These are phyloP conservation scores for Argyresthia goedartella DNA, from an alignment of 2,888 invertebrate species.

Conservation along the genomic window DNA sequence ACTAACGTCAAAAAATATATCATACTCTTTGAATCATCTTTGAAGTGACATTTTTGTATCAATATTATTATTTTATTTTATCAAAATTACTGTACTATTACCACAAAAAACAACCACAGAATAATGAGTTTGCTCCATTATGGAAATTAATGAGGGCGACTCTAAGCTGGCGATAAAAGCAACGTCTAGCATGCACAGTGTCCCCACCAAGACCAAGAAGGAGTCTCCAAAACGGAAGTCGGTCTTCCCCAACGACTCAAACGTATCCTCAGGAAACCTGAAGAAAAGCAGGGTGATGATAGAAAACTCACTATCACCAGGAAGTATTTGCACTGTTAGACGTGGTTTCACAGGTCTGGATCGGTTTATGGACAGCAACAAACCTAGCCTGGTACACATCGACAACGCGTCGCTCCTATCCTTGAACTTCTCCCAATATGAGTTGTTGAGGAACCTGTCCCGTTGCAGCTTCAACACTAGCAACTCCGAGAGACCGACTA, in stretches of 20 bases:
- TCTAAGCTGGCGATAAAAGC: no score
- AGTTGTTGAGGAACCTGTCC: constrained; percentile 49
- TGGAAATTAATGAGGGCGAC: no score
- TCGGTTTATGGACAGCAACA: constrained; percentile 31
- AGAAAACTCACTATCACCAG: constrained; percentile 21
- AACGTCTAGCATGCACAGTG: no score
- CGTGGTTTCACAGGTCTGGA: constrained; percentile 18
- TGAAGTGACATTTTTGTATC: no score
- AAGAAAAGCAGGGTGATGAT: constrained; percentile 45
- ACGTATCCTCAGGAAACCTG: constrained; percentile 35
- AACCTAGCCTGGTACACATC: constrained; percentile 15
- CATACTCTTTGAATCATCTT: no score
- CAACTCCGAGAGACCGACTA: constrained; percentile 45
- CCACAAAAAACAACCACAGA: no score
- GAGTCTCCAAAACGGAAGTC: background rate
- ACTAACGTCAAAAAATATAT: no score
- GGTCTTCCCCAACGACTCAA: background rate
- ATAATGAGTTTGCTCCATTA: no score
- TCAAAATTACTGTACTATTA: no score
- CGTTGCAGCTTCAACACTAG: constrained; percentile 28
- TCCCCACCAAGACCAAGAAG: no score
- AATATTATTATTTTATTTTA: no score
- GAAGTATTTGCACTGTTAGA: constrained; percentile 12
- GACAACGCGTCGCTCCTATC: constrained; percentile 47
- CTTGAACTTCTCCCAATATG: constrained; percentile 58